Base-by-base conservation (phyloP, 2,888 invertebrate genomes). In the Hedya salicella region DNA sequence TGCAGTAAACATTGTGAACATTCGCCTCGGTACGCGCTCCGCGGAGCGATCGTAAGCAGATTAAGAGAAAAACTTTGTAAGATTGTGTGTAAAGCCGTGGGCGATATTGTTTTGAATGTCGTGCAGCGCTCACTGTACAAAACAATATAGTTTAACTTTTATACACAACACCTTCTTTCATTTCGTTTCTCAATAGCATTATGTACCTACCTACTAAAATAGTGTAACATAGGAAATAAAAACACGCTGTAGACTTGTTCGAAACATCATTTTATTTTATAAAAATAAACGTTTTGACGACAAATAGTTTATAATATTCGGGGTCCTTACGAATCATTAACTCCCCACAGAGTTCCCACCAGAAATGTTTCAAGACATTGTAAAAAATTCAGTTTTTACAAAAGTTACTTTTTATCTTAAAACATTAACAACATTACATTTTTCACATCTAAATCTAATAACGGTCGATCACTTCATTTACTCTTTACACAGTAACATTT, bases 351-450 rank as follows among this genome's bases (percentile, higher is more conserved):
- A 87, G 85, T 84, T 79, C 80, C 81, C 87, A 78, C 81, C 85
- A 83, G 87, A 87, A 94, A 94, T 94, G 94, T 94, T 94, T 93
- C 94, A 94, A 95, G 95, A 95, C 94, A 94, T 94, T 94, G 94
- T 94, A 92, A 93, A 93, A 93, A 93, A 91, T 88, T 90, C 86
- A 93, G 94, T 92, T 93, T 93, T 94, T 94, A 94, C 94, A 95
- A 95, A 95, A 94, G 92, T 94, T 94, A 94, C 93, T 93, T 88
- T 88, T 81, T 87, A 91, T 87, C 94, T 94, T 94, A 94, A 93
- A 93, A 93, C 91, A 90, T 93, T 94, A 94, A 92, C 92, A 92
- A 92, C 92, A 86, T 92, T 92, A 92, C 92, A 91, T 86, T 90
- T 83, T 87, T 86, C 91, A 91, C 90, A 86, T 88, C 92, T 92